A percentile compares a stretch with the other conserved stretches of the same genome.
phyloP scores from a whole-genome alignment of 2,113 vertebrate genomes.

The Stegostoma tigrinum region DNA sequence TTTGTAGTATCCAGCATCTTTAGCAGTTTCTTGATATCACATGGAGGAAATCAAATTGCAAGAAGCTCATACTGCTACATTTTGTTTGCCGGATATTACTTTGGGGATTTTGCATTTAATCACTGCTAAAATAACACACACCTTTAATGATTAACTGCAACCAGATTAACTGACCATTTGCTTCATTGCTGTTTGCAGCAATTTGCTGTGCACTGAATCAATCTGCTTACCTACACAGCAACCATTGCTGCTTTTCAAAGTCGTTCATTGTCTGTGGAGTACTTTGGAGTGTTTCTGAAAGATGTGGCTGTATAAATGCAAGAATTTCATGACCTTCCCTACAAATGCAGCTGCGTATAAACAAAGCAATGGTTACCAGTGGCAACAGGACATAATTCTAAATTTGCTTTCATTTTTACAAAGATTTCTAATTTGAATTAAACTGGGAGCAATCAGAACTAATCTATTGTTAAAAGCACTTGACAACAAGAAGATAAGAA shows the following conservation, averaged over 20 bases:
- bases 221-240: background rate
- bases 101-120: background rate
- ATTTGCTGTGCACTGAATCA: background rate
- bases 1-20: background rate
- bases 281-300: background rate
- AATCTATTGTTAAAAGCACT: background rate
- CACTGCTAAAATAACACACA: background rate
- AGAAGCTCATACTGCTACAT: background rate
- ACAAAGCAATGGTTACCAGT: background rate
- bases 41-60: background rate
- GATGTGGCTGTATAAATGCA: conserved; percentile 7
- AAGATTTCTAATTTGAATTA: background rate
- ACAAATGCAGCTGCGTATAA: background rate
- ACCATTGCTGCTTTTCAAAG: background rate
- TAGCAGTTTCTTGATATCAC: background rate
- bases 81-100: background rate
- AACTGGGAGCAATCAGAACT: too few species aligned
- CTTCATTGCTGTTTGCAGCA: background rate
- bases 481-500: background rate
- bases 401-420: background rate
- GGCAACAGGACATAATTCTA: background rate
- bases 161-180: background rate
- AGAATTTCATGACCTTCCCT: background rate
- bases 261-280: background rate
- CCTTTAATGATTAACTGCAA: background rate